Conservation (phyloP, 2,888 invertebrate genomes). For the Blastobasis adustella region DNA sequence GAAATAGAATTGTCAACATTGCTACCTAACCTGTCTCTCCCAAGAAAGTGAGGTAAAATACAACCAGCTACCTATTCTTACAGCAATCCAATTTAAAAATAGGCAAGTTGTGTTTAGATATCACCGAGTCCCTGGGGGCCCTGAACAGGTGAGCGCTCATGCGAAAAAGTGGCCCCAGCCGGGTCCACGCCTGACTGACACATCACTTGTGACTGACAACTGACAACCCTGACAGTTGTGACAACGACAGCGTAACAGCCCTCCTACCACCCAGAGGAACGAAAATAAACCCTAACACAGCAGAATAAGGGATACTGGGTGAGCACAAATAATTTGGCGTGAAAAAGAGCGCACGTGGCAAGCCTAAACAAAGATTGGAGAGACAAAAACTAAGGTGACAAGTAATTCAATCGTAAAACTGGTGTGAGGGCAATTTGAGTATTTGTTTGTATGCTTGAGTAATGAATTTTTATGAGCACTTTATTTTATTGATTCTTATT, state of each 20-base stretch:
- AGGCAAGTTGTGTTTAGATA: too few relatives aligned
- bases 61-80: too few relatives aligned
- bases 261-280: too few relatives aligned
- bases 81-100: too few relatives aligned
- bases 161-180: slow-evolving; percentile 58
- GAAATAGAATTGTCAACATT: too few relatives aligned
- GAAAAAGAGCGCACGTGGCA: slow-evolving; percentile 37
- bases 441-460: too few relatives aligned
- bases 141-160: slow-evolving; percentile 56
- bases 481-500: too few relatives aligned
- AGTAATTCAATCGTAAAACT: slow-evolving; percentile 33
- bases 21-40: too few relatives aligned
- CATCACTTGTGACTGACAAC: slow-evolving; percentile 52
- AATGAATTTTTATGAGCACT: too few relatives aligned
- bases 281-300: too few relatives aligned
- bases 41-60: too few relatives aligned
- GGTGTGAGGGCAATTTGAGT: too few relatives aligned
- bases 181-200: slow-evolving; percentile 49
- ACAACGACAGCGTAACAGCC: slow-evolving; percentile 4
- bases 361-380: slow-evolving; percentile 26
- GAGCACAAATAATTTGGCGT: slow-evolving; percentile 19
- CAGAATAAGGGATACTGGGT: slow-evolving; percentile 13
- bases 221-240: slow-evolving; percentile 24
- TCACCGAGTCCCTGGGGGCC: slow-evolving; percentile 12
- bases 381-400: slow-evolving; percentile 32